Percentiles rank a stretch among this genome's conserved stretches.
Evolutionary conservation across 2,113 vertebrate genomes (phyloP).

Genomic region (Pollachius pollachius): DNA sequence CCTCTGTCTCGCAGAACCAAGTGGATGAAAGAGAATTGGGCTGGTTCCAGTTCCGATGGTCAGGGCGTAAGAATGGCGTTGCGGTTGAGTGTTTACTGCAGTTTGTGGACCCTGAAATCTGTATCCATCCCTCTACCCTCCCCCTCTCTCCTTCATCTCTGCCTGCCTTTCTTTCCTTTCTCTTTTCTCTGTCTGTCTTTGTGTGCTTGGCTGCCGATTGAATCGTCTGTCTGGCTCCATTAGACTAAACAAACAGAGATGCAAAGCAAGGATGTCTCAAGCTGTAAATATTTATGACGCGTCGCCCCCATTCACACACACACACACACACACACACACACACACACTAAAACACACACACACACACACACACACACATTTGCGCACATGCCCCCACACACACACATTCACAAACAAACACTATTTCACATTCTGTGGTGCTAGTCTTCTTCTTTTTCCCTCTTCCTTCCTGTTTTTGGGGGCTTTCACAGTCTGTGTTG

Average conservation of each 20-base stretch:
- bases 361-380: neutral
- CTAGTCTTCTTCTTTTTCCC: conserved; percentile 28
- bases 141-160: conserved; percentile 1
- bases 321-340: neutral
- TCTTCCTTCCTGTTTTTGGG: conserved; percentile 49
- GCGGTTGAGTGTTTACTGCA: neutral
- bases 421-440: conserved; percentile 23
- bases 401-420: neutral
- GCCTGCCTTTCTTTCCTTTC: conserved; percentile 18
- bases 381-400: neutral
- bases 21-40: too few relatives aligned
- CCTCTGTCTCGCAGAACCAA: neutral
- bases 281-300: conserved; percentile 68
- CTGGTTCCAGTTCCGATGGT: too few relatives aligned
- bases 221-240: conserved; percentile 43
- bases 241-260: conserved; percentile 64
- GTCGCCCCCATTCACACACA: conserved; percentile 19
- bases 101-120: neutral
- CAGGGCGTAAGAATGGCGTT: neutral
- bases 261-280: conserved; percentile 29
- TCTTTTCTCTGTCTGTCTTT: conserved; percentile 7
- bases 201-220: conserved; percentile 35
- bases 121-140: conserved; percentile 8
- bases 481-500: neutral
- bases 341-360: neutral